Percentiles rank a stretch among this genome's conserved stretches.
These are phyloP conservation scores for Apis dorsata DNA, from an alignment of 1,140 invertebrate species.

Conservation along the genomic window DNA sequence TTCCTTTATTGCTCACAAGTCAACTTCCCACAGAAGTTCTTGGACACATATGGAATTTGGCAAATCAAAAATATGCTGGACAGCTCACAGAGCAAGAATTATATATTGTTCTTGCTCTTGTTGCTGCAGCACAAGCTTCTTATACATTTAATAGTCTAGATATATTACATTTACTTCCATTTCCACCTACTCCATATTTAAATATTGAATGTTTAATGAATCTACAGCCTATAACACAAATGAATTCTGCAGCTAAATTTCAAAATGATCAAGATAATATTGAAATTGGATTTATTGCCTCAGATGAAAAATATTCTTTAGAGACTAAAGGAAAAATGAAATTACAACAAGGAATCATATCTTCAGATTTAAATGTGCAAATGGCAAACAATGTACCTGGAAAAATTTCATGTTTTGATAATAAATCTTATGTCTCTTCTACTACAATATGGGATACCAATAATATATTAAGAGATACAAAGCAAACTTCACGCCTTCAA, in stretches of 20 bases:
- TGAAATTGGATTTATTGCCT: constrained; percentile 3
- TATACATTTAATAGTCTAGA: constrained; percentile 80
- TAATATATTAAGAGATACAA: constrained; percentile 32
- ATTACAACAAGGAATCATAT: constrained; percentile 26
- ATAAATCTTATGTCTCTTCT: constrained; percentile 27
- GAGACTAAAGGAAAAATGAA: constrained; percentile 46
- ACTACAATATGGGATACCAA: constrained; percentile 33
- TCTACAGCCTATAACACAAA: constrained; percentile 42
- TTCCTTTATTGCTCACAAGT: constrained; percentile 83
- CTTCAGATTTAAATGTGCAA: constrained; percentile 40
- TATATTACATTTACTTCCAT: constrained; percentile 79
- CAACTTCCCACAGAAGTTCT: constrained; percentile 82
- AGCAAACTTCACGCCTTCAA: constrained; percentile 24
- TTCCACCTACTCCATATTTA: constrained; percentile 81
- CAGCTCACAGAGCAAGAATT: constrained; percentile 83
- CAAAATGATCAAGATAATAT: constrained; percentile 25
- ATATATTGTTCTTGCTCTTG: constrained; percentile 82
- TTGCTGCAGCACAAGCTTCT: constrained; percentile 84
- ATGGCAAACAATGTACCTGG: constrained; percentile 34
- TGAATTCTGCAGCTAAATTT: constrained; percentile 29
- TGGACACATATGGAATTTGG: constrained; percentile 84
- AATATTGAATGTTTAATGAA: constrained; percentile 71
- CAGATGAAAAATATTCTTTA: constrained; percentile 34
- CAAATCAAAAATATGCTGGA: constrained; percentile 83
- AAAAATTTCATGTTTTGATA: constrained; percentile 44